phyloP scores from a whole-genome alignment of 2,797 vertebrate genomes.

The Myotis findleyi region DNA sequence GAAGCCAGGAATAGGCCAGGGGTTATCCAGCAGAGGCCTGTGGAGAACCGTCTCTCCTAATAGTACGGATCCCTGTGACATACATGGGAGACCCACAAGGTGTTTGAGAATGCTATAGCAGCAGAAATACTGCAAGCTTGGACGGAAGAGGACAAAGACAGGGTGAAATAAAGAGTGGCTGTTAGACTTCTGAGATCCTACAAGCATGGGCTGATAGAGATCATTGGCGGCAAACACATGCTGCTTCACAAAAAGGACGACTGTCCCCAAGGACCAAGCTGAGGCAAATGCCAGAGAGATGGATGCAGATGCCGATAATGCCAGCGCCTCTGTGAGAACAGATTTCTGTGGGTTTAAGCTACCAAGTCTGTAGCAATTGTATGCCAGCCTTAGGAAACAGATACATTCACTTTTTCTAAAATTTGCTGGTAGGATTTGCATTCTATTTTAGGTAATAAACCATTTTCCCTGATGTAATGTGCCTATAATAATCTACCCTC shows the following conservation, averaged over 20 bases:
- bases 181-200: background rate
- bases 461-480: conserved; percentile 21
- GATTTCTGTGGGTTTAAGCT: background rate
- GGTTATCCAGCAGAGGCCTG: background rate
- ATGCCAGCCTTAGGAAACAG: background rate
- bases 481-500: background rate
- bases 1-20: background rate
- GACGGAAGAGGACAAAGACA: background rate
- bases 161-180: background rate
- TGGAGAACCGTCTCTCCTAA: background rate
- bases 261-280: background rate
- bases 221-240: background rate
- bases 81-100: background rate
- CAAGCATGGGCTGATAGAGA: background rate
- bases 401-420: conserved; percentile 34
- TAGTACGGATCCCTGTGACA: background rate
- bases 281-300: background rate
- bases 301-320: background rate
- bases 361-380: background rate
- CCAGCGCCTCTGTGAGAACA: background rate
- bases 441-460: conserved; percentile 41
- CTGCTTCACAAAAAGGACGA: background rate
- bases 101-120: background rate
- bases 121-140: background rate
- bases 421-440: conserved; percentile 23